These are phyloP conservation scores for Microctonus brassicae DNA, from an alignment of 2,888 invertebrate genomes.

Conservation along the genomic window DNA sequence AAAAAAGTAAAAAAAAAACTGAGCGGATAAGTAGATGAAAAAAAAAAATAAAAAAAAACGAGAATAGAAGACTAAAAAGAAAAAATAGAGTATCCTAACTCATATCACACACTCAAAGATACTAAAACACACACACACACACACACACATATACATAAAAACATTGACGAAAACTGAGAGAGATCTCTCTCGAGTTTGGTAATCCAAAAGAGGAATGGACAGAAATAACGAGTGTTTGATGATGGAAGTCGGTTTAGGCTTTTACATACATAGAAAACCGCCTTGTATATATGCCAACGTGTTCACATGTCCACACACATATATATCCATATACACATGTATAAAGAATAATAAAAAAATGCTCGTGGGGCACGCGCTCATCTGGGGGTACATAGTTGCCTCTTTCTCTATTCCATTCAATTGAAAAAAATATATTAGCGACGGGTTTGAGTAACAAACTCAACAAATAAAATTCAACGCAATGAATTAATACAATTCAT, in stretches of 20 bases:
- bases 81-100: no score
- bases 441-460: conserved; percentile 38
- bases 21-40: conserved; percentile 25
- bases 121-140: conserved; percentile 9
- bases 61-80: conserved; percentile 25
- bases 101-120: no score
- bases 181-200: neutral
- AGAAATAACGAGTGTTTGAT: conserved; percentile 68
- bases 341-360: conserved; percentile 51
- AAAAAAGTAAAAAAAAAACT: conserved; percentile 29
- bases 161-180: no score
- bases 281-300: conserved; percentile 31
- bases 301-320: neutral
- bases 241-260: conserved; percentile 47
- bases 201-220: conserved; percentile 58
- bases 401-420: conserved; percentile 7
- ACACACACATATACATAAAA: neutral
- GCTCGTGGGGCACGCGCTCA: conserved; percentile 58
- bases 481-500: neutral
- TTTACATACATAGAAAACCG: conserved; percentile 37
- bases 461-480: neutral
- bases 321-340: conserved; percentile 35
- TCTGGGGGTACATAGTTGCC: conserved; percentile 46
- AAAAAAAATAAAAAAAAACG: conserved; percentile 40
- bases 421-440: conserved; percentile 39